Conservation (phyloP, 2,888 invertebrate species). For the Habrosyne pyritoides region DNA sequence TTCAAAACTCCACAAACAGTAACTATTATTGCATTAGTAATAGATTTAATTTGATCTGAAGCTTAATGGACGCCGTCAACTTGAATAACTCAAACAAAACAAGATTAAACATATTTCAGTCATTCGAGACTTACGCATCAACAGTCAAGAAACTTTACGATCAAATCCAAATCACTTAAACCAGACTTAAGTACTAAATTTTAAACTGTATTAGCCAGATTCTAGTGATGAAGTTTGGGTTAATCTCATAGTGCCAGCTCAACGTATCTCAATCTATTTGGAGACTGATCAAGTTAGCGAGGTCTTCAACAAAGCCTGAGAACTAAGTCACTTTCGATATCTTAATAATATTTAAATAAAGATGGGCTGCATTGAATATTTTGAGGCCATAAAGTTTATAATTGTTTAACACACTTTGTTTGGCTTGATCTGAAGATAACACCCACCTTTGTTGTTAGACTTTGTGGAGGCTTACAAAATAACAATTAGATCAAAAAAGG, state of each 20-base stretch:
- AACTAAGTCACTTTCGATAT: not conserved
- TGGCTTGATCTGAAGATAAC: too few species aligned
- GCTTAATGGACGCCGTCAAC: not conserved
- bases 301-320: not conserved
- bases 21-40: too few species aligned
- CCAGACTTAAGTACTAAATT: constrained; percentile 17
- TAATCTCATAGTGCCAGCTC: constrained; percentile 19
- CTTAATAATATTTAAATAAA: not conserved
- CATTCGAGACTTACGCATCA: not conserved
- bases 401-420: too few species aligned
- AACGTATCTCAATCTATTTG: not conserved
- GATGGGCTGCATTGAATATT: too few species aligned
- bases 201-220: constrained; percentile 23
- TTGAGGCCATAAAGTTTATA: too few species aligned
- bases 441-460: too few species aligned
- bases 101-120: not conserved
- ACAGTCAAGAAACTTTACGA: not conserved
- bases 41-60: not conserved
- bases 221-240: constrained; percentile 22
- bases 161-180: not conserved
- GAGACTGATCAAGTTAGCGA: not conserved
- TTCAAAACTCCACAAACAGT: too few species aligned
- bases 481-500: too few species aligned
- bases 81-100: constrained; percentile 7
- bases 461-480: too few species aligned